Conservation (phyloP, 2,888 invertebrate genomes). For the Apoda limacodes region DNA sequence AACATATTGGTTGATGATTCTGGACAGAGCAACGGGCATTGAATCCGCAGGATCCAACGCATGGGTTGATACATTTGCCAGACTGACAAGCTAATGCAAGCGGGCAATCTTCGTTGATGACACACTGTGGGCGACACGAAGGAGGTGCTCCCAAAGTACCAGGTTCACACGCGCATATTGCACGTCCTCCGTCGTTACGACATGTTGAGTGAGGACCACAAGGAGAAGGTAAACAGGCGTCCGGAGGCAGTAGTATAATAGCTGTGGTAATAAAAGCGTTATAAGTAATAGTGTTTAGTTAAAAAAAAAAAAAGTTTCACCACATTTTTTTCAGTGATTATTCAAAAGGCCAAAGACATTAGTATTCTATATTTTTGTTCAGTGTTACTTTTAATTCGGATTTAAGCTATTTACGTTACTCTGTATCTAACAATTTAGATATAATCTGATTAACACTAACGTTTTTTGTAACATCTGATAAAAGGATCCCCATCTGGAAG, state of each 20-base stretch:
- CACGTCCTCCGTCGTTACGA: slow-evolving; percentile 71
- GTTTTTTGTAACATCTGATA: slow-evolving; percentile 71
- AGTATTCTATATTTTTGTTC: too few relatives aligned
- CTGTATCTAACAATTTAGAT: too few relatives aligned
- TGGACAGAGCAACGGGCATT: slow-evolving; percentile 80
- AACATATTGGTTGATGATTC: slow-evolving; percentile 82
- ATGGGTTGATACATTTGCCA: slow-evolving; percentile 81
- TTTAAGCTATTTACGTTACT: too few relatives aligned
- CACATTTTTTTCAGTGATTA: too few relatives aligned
- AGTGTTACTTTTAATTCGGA: too few relatives aligned
- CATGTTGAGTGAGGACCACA: slow-evolving; percentile 77
- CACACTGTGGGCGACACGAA: slow-evolving; percentile 81
- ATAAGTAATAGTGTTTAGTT: too few relatives aligned
- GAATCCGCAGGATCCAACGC: slow-evolving; percentile 80
- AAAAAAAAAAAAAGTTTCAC: too few relatives aligned
- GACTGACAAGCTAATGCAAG: slow-evolving; percentile 78
- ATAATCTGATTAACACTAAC: slow-evolving; percentile 38
- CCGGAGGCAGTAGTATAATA: slow-evolving; percentile 36
- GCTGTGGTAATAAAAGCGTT: slow-evolving; percentile 27
- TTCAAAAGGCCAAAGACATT: too few relatives aligned
- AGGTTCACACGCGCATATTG: slow-evolving; percentile 79
- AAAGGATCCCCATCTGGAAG: slow-evolving; percentile 83
- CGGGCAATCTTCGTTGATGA: slow-evolving; percentile 83
- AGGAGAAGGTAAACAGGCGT: slow-evolving; percentile 77
- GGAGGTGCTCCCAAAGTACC: slow-evolving; percentile 85